Conservation (phyloP, 2,888 invertebrate genomes). For the Chironomus tentans region DNA sequence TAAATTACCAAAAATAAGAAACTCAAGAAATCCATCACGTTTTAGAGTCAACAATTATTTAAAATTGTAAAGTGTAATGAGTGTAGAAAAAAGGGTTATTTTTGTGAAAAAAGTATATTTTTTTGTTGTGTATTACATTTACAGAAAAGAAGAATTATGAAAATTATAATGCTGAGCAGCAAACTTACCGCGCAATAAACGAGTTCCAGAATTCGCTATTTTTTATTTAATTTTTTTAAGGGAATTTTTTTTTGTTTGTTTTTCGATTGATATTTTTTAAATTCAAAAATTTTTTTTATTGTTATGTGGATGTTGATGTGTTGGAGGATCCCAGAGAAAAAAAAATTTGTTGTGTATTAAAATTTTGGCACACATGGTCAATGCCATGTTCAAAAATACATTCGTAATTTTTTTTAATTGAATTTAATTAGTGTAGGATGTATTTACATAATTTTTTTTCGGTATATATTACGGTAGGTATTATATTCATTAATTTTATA, state of each 20-base stretch:
- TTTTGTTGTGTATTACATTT: slow-evolving; percentile 10
- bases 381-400: background rate
- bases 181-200: slow-evolving; percentile 96
- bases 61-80: background rate
- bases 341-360: background rate
- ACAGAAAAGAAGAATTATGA: background rate
- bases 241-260: background rate
- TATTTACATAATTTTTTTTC: slow-evolving; percentile 33
- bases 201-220: slow-evolving; percentile 97
- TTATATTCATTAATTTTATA: background rate
- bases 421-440: slow-evolving; percentile 1
- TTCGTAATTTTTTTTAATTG: background rate
- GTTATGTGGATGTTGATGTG: background rate
- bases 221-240: slow-evolving; percentile 1
- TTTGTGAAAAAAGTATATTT: too few relatives aligned
- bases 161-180: slow-evolving; percentile 10
- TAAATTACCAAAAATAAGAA: background rate
- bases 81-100: background rate
- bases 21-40: background rate
- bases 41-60: too few relatives aligned
- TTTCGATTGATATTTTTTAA: background rate
- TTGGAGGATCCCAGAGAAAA: background rate
- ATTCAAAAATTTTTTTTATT: background rate
- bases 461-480: background rate
- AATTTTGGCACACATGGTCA: background rate